Evolutionary conservation across 23 tunicate genomes (phyloP), one percentile per base, ranked within the genome.

Genomic region (Phallusia fumigata): DNA sequence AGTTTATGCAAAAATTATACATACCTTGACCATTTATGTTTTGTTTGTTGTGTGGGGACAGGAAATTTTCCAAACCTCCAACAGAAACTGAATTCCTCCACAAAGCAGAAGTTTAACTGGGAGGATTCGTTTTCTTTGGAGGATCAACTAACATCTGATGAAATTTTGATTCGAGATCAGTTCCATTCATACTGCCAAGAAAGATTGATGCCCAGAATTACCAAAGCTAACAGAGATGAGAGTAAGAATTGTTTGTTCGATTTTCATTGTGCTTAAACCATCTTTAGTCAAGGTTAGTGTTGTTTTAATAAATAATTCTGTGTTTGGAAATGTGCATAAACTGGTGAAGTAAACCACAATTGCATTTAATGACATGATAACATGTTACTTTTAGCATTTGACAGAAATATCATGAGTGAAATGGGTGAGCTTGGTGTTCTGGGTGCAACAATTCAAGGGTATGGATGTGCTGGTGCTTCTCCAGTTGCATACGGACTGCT

Each of bases 381-480:
- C n/a, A 52, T 30, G 34, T n/a, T n/a, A 11, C 11, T 52, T 52
- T 64, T 32, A 94, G 98, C 36, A 10, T 94, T 94, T 94, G 91
- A 94, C 72, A 80, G 90, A 32, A 94, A 89, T 32, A 94, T 94
- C 0, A 58, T 94, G 80, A 74, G 80, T 30, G 98, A 94, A 65
- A 94, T 94, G 98, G 98, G 98, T 30, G 94, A 94, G 36, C 84
- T 94, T 26, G 98, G 98, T 0, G 92, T 94, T 22, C 80, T 94
- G 26, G 98, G 98, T 26, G 93, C 98, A 6, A 89, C 95, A 33
- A 81, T 94, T 40, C 76, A 86, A 74, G 98, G 98, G 0, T 94
- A 94, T 79, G 98, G 94, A 19, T 94, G 98, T 83, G 98, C 98
- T 21, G 98, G 98, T n/a, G 90, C 89, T 32, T 94, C 98, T n/a